Evolutionary conservation across 1,140 invertebrate species (phyloP).

Genomic region (Pseudomyrmex flavicornis): DNA sequence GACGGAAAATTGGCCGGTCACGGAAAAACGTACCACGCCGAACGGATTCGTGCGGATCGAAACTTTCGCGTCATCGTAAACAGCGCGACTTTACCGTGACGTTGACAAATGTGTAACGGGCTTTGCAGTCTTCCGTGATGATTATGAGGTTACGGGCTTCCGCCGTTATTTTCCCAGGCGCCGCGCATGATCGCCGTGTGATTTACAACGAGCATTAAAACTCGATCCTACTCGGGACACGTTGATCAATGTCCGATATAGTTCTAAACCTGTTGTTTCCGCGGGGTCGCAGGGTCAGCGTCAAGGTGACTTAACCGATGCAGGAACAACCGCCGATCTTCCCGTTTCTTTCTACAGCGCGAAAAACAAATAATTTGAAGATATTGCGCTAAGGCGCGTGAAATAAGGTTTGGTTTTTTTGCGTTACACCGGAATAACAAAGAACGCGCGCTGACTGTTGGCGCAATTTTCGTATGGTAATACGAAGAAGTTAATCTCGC

Average conservation of each 20-base stretch:
- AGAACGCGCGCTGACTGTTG: no score
- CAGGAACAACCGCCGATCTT: not conserved
- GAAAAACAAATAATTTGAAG: not conserved
- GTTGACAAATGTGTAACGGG: constrained; percentile 37
- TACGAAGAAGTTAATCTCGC: constrained; percentile 16
- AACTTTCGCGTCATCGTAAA: not conserved
- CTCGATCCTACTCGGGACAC: constrained; percentile 2
- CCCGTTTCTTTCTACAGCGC: not conserved
- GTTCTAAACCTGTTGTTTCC: constrained; percentile 31
- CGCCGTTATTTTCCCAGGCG: constrained; percentile 19
- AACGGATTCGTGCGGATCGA: no score
- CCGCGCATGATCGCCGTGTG: constrained; percentile 39
- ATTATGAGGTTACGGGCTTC: constrained; percentile 51
- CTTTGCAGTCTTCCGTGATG: constrained; percentile 32
- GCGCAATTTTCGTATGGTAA: not conserved
- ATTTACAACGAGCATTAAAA: constrained; percentile 47
- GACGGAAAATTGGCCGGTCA: not conserved
- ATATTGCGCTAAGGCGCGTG: not conserved
- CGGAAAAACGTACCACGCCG: not conserved
- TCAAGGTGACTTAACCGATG: constrained; percentile 15
- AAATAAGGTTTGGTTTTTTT: no score
- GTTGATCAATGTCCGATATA: constrained; percentile 12
- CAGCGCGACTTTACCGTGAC: not conserved
- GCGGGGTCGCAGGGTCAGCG: not conserved
- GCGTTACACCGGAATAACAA: not conserved